Conservation (phyloP, 2,797 vertebrate genomes). For the Pangasius djambal region DNA sequence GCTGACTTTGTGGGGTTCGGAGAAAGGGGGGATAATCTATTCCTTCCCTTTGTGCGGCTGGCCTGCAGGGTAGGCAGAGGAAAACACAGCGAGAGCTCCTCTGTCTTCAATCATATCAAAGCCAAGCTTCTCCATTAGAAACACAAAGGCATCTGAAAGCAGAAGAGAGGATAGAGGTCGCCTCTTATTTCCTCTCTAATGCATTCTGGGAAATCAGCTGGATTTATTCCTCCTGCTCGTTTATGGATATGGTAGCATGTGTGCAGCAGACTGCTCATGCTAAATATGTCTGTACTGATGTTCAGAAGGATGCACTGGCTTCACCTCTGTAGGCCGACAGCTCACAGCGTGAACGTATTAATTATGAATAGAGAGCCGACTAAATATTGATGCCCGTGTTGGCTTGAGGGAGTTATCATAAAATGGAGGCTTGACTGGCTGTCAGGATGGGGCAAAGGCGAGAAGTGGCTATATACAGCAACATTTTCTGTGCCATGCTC, state of each 20-base stretch:
- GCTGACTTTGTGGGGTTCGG: constrained; percentile 60
- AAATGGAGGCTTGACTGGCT: constrained; percentile 48
- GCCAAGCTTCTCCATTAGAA: constrained; percentile 62
- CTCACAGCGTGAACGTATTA: constrained; percentile 57
- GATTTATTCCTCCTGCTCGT: constrained; percentile 55
- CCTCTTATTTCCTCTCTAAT: constrained; percentile 61
- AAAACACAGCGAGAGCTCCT: constrained; percentile 56
- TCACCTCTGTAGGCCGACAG: constrained; percentile 55
- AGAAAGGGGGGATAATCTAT: constrained; percentile 59
- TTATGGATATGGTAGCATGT: constrained; percentile 38
- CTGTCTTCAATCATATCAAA: constrained; percentile 63
- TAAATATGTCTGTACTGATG: constrained; percentile 42
- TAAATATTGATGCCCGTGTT: constrained; percentile 60
- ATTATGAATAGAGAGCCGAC: constrained; percentile 61
- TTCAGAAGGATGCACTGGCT: constrained; percentile 35
- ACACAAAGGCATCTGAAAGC: constrained; percentile 61
- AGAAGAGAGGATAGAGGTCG: constrained; percentile 57
- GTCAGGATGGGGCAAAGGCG: constrained; percentile 35
- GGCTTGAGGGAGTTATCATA: constrained; percentile 50
- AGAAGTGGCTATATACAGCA: constrained; percentile 34
- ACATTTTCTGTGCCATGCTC: constrained; percentile 2
- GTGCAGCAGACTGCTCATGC: constrained; percentile 27
- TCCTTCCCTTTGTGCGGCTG: constrained; percentile 62
- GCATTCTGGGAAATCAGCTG: constrained; percentile 59
- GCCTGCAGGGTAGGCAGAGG: constrained; percentile 53